A percentile compares a stretch with the other conserved stretches of the same genome.
phyloP scores from a whole-genome alignment of 2,113 vertebrate genomes.

The Lutjanus erythropterus region DNA sequence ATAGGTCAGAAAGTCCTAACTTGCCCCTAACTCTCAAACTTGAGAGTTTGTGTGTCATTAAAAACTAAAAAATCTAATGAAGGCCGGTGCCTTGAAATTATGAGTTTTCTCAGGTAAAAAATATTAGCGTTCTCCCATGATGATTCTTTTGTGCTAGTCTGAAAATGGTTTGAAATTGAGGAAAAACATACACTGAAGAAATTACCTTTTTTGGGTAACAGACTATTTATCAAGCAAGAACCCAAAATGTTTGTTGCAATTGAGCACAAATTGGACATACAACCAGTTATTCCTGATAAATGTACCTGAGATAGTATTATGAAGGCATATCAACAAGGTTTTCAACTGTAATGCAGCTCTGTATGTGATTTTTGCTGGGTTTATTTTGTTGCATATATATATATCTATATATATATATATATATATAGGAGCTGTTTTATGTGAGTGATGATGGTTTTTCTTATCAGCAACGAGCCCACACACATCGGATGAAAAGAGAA shows the following conservation, averaged over 20 bases:
- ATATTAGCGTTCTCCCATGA: no score
- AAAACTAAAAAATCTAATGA: no score
- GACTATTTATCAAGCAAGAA: slow-evolving; percentile 33
- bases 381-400: slow-evolving; percentile 35
- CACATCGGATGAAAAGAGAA: slow-evolving; percentile 27
- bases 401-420: slow-evolving; percentile 16
- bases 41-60: no score
- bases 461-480: slow-evolving; percentile 51
- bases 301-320: slow-evolving; percentile 57
- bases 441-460: slow-evolving; percentile 41
- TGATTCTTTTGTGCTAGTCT: slow-evolving; percentile 23
- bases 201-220: slow-evolving; percentile 6
- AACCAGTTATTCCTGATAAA: slow-evolving; percentile 56
- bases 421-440: slow-evolving; percentile 46
- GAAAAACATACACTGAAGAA: neutral
- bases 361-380: slow-evolving; percentile 36
- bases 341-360: slow-evolving; percentile 52
- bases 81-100: no score
- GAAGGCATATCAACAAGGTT: slow-evolving; percentile 19
- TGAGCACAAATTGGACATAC: slow-evolving; percentile 75
- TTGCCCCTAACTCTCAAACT: no score
- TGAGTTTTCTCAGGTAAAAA: no score
- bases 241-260: slow-evolving; percentile 83
- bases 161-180: slow-evolving; percentile 22
- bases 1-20: no score